Base-by-base conservation (phyloP, 2,797 vertebrate species). In the Graptemys geographica region DNA sequence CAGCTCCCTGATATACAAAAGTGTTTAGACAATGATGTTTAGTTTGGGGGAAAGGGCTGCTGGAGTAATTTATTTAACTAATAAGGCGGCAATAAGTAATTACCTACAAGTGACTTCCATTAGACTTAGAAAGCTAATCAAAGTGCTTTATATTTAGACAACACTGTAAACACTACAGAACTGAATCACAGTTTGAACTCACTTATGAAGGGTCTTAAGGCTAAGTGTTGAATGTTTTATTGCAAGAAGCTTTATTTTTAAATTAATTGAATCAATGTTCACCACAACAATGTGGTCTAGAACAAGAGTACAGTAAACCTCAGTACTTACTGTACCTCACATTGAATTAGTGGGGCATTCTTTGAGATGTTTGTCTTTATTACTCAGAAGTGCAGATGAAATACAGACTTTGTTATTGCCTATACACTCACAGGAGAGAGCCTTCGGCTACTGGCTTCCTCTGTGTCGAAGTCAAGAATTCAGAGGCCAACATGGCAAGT, bases 191-290 rank as follows among this genome's bases (percentile, higher is more conserved):
- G 96, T 94, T 97, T 96, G 97, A 95, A 96, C 95, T 95, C 97
- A 96, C 91, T 98, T 96, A 97, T 62, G 92, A 97, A 88, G 95
- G 96, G 96, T 97, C 97, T 98, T 98, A 98, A 98, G 98, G 98
- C 98, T 96, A 98, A 98, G 98, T 93, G 87, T 96, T 97, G 95
- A 92, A 90, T 95, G 94, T 90, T 96, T 98, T 98, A 98, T 98
- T 98, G 98, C 97, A 96, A 93, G 97, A 97, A 97, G 96, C 93
- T 95, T 94, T 91, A 56, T 95, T 95, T 92, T 94, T 89, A 96
- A 86, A 86, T 93, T 86, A 90, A 96, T 92, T 90, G 79, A 95
- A 95, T 94, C 89, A 90, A 96, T 93, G 83, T 65, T 93, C 91
- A 81, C 90, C 91, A 95, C 93, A 95, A 91, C 15, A 89, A 83